A percentile compares a stretch with the other conserved stretches of the same genome.
phyloP scores from a whole-genome alignment of 2,797 vertebrate species.

The Bradypodion pumilum region DNA sequence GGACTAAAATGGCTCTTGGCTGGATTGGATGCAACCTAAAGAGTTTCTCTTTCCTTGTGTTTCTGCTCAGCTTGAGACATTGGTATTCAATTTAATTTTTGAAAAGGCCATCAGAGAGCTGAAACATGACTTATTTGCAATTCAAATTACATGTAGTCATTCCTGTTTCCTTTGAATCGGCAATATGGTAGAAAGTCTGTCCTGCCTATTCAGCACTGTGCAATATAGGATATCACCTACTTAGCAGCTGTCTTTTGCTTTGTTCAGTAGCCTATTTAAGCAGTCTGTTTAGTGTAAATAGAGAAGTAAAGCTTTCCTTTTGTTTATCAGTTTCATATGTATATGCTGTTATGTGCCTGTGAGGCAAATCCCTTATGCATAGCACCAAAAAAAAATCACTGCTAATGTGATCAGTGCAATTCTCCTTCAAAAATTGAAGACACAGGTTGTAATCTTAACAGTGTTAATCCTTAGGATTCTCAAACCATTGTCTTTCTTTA shows the following conservation, averaged over 20 bases:
- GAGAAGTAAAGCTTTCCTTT: not conserved
- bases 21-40: not conserved
- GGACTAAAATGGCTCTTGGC: not conserved
- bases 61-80: not conserved
- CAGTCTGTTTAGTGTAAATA: not conserved
- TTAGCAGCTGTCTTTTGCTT: not conserved
- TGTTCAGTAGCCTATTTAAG: conserved; percentile 3
- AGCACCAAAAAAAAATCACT: not conserved
- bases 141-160: conserved; percentile 33
- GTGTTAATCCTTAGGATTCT: not conserved
- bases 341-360: not conserved
- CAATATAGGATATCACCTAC: not conserved
- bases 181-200: conserved; percentile 3
- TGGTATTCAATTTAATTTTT: conserved; percentile 1
- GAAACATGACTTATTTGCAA: conserved; percentile 32
- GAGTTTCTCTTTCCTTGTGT: conserved; percentile 13
- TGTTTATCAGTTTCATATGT: not conserved
- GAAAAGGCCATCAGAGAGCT: conserved; percentile 8
- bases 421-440: not conserved
- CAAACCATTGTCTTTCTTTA: not conserved
- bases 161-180: conserved; percentile 34
- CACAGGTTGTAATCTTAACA: not conserved
- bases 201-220: not conserved
- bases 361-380: not conserved
- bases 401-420: not conserved